Base-by-base conservation (phyloP, 2,888 invertebrate species). In the Clivina fossor region DNA sequence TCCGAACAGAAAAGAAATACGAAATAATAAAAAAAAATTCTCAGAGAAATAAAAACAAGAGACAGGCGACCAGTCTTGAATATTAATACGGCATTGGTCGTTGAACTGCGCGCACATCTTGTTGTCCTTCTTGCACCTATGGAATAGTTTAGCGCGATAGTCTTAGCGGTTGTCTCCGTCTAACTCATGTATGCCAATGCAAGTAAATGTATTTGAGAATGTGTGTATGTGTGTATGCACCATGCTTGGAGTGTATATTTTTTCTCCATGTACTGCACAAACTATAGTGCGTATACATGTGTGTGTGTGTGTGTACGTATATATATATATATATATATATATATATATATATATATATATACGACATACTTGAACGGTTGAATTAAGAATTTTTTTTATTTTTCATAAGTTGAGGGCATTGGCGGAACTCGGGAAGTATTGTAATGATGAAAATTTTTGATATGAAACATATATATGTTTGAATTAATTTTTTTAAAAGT, bases 81-180 rank as follows among this genome's bases (percentile, higher is more conserved):
- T 55, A 55, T 55, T 55, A 55, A 55, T 47, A 47, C 40, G 30
- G 46, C 55, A 47, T 55, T 55, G 55, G 55, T 55, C 55, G 55
- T 55, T 55, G 55, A 55, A 55, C 55, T 40, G 30, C 7, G 22
- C 9, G n/a, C n/a, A 3, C 16, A 33, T 47, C 47, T 47, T 33
- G 5, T 26, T 26, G n/a, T 49, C 37, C 5, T 9, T 24, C 38
- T 49, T 33, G 9, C 20, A 4, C 7, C 1, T 47, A 33, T 33
- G 11, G 7, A 20, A n/a, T n/a, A n/a, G n/a, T n/a, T n/a, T n/a
- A n/a, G n/a, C n/a, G n/a, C n/a, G n/a, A n/a, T n/a, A n/a, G 19
- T 47, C 47, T 47, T 33, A n/a, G 30, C 28, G 19, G 30, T 20
- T 22, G 9, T 47, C 47, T 33, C 33, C 11, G 19, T 47, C 20